phyloP scores from a whole-genome alignment of 2,113 vertebrate genomes.

The Alligator sinensis region DNA sequence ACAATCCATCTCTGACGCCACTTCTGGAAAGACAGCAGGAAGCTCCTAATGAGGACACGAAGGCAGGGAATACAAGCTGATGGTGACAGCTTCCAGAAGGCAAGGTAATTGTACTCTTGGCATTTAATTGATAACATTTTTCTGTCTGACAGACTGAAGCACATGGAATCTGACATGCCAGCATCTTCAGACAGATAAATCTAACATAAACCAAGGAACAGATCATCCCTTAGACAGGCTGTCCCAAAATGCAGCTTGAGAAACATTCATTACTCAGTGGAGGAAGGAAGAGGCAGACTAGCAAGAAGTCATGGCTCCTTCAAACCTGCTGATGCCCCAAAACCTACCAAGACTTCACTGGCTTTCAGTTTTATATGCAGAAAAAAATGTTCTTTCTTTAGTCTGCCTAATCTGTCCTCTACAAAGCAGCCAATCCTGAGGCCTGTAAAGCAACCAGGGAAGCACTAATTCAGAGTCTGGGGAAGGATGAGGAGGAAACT shows the following conservation, averaged over 20 bases:
- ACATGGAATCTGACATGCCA: background rate
- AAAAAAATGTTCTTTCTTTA: background rate
- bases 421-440: background rate
- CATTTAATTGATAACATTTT: background rate
- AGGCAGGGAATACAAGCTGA: background rate
- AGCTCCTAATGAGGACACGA: background rate
- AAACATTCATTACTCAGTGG: background rate
- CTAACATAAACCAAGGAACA: background rate
- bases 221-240: background rate
- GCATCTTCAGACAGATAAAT: background rate
- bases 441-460: background rate
- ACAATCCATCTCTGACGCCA: background rate
- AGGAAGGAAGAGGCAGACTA: background rate
- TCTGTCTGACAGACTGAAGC: background rate
- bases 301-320: background rate
- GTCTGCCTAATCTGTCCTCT: background rate
- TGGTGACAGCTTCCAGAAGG: background rate
- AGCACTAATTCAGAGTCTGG: background rate
- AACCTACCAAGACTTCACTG: background rate
- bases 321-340: background rate
- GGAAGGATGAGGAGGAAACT: background rate
- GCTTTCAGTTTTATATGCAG: background rate
- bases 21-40: background rate
- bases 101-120: background rate
- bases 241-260: background rate